Percentiles rank a stretch among this genome's conserved stretches.
Evolutionary conservation across 35 echinoderm and acorn worm species (phyloP).

Genomic region (Apostichopus californicus): DNA sequence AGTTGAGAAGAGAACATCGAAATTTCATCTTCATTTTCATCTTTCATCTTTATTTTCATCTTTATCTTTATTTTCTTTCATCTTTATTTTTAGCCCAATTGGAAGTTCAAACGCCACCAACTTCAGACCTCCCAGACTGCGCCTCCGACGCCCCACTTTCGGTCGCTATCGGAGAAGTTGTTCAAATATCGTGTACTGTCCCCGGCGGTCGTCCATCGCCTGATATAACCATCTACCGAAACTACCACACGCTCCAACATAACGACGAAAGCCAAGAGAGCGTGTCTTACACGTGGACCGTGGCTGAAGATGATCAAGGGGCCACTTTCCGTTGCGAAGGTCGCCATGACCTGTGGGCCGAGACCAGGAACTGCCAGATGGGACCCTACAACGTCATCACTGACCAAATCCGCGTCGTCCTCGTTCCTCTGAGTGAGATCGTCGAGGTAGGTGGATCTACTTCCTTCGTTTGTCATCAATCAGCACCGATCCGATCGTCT

Average conservation of each 20-base stretch:
- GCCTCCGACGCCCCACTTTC: constrained; percentile 11
- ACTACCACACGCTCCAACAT: constrained; percentile 1
- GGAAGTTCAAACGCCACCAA: constrained; percentile 23
- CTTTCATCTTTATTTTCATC: background rate
- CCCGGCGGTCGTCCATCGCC: constrained; percentile 24
- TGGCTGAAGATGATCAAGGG: constrained; percentile 15
- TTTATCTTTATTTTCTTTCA: too few relatives aligned
- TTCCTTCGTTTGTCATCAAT: constrained; percentile 46
- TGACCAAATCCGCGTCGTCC: constrained; percentile 9
- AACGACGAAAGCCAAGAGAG: background rate
- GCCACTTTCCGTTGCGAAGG: constrained; percentile 27
- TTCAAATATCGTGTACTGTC: constrained; percentile 27
- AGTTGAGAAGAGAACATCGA: too few relatives aligned
- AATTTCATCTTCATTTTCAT: background rate
- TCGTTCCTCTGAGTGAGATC: constrained; percentile 21
- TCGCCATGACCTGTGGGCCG: constrained; percentile 24
- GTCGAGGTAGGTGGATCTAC: constrained; percentile 17
- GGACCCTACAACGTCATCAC: constrained; percentile 25
- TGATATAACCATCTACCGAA: constrained; percentile 12
- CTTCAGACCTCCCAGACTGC: constrained; percentile 30
- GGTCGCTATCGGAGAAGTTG: constrained; percentile 32
- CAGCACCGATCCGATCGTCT: constrained; percentile 11
- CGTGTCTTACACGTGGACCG: constrained; percentile 17
- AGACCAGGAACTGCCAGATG: constrained; percentile 10
- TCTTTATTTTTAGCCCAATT: constrained; percentile 10